phyloP scores from a whole-genome alignment of 2,888 invertebrate genomes.

The Ptychoptera contaminata region DNA sequence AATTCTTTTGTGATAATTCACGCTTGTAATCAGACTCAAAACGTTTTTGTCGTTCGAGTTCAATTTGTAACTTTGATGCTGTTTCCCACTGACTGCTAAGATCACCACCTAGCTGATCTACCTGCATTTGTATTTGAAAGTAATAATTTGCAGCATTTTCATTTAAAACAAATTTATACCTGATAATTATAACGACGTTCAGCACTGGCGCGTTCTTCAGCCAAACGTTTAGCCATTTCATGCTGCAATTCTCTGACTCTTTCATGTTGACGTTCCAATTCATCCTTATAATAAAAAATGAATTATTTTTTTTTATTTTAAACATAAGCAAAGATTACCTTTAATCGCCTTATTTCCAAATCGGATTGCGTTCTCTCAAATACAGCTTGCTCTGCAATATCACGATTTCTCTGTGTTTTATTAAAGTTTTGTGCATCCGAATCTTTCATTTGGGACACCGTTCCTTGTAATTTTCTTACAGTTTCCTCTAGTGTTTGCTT shows the following conservation, averaged over 20 bases:
- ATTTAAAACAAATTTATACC: conserved; percentile 4
- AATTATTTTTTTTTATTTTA: neutral
- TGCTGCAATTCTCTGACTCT: conserved; percentile 59
- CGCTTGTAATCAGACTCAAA: conserved; percentile 59
- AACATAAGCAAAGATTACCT: neutral
- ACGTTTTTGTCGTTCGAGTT: conserved; percentile 62
- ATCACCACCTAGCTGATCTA: conserved; percentile 66
- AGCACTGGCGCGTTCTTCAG: conserved; percentile 55
- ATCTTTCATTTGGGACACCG: conserved; percentile 45
- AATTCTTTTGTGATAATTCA: conserved; percentile 59
- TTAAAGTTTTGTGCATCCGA: conserved; percentile 43
- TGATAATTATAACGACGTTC: conserved; percentile 58
- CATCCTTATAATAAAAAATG: conserved; percentile 36
- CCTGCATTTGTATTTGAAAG: conserved; percentile 14
- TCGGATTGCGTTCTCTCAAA: conserved; percentile 65
- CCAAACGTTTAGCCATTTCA: conserved; percentile 54
- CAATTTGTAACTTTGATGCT: conserved; percentile 58
- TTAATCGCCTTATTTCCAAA: conserved; percentile 52
- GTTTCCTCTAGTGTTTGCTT: conserved; percentile 51
- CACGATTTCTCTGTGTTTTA: conserved; percentile 49
- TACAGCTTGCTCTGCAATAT: conserved; percentile 57
- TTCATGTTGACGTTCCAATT: conserved; percentile 58
- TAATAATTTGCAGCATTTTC: neutral
- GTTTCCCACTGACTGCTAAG: conserved; percentile 67
- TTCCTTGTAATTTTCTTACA: conserved; percentile 48